Conservation (phyloP, 2,113 vertebrate genomes). For the Tenrec ecaudatus region DNA sequence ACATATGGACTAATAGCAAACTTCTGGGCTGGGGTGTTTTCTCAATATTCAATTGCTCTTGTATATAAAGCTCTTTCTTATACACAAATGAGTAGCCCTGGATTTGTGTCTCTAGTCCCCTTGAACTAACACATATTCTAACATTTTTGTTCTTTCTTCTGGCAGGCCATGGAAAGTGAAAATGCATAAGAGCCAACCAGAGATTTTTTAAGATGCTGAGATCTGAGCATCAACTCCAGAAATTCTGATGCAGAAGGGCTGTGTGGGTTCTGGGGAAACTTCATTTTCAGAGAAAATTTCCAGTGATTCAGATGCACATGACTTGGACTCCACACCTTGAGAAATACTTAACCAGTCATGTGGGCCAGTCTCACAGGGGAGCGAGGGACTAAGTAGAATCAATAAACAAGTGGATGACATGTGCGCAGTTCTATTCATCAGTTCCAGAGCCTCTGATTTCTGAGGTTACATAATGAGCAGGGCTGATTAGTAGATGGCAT, state of each 20-base stretch:
- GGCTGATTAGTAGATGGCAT: conserved; percentile 49
- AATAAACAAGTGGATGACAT: conserved; percentile 12
- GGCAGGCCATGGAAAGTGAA: background rate
- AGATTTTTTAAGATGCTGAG: background rate
- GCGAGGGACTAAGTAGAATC: background rate
- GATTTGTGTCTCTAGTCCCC: too few relatives aligned
- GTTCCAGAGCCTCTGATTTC: conserved; percentile 59
- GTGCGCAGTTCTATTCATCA: background rate
- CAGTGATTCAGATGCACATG: background rate
- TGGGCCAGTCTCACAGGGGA: background rate
- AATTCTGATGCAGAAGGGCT: conserved; percentile 1
- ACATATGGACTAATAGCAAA: too few relatives aligned
- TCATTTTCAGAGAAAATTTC: conserved; percentile 23
- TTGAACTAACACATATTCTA: too few relatives aligned
- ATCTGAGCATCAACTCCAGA: background rate
- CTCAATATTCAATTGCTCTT: too few relatives aligned
- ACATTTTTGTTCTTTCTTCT: background rate
- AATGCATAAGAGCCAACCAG: background rate
- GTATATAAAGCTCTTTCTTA: too few relatives aligned
- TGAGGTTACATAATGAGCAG: conserved; percentile 64
- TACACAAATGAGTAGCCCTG: too few relatives aligned
- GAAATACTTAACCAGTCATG: background rate
- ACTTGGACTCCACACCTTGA: conserved; percentile 30
- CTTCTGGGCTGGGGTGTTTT: too few relatives aligned
- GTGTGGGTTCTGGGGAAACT: background rate